Conservation (phyloP, 2,888 invertebrate species). For the Byasa hedistus region DNA sequence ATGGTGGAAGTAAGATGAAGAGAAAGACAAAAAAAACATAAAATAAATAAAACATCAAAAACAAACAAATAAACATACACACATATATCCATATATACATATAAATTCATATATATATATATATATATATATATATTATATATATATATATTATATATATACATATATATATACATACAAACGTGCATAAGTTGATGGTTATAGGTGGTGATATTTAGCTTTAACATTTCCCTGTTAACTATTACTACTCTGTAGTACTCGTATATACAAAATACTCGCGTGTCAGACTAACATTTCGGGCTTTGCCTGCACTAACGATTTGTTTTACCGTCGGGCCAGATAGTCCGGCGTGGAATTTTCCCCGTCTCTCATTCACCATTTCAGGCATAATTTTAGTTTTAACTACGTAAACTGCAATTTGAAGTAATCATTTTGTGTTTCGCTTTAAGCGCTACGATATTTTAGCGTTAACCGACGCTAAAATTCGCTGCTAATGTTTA, state of each 20-base stretch:
- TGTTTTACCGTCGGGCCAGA: conserved; percentile 64
- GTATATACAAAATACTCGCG: conserved; percentile 43
- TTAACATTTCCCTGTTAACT: too few relatives aligned
- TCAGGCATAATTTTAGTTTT: conserved; percentile 20
- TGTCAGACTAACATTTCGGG: conserved; percentile 49
- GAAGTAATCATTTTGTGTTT: conserved; percentile 22
- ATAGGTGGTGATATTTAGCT: too few relatives aligned
- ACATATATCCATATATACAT: too few relatives aligned
- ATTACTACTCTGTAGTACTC: background rate
- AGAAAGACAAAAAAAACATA: too few relatives aligned
- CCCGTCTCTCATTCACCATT: conserved; percentile 37
- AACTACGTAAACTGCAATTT: conserved; percentile 19
- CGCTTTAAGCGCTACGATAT: conserved; percentile 2
- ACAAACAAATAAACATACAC: too few relatives aligned
- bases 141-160: too few relatives aligned
- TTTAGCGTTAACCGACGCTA: background rate
- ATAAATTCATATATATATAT: too few relatives aligned
- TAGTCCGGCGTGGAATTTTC: conserved; percentile 53
- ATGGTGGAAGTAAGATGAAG: too few relatives aligned
- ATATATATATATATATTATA: too few relatives aligned
- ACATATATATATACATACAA: too few relatives aligned
- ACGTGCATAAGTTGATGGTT: too few relatives aligned
- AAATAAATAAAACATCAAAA: too few relatives aligned
- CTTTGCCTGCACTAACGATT: conserved; percentile 51
- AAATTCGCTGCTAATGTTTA: background rate